Evolutionary conservation across 2,113 vertebrate species (phyloP).

Genomic region (Tenebrosternarchus preto): DNA sequence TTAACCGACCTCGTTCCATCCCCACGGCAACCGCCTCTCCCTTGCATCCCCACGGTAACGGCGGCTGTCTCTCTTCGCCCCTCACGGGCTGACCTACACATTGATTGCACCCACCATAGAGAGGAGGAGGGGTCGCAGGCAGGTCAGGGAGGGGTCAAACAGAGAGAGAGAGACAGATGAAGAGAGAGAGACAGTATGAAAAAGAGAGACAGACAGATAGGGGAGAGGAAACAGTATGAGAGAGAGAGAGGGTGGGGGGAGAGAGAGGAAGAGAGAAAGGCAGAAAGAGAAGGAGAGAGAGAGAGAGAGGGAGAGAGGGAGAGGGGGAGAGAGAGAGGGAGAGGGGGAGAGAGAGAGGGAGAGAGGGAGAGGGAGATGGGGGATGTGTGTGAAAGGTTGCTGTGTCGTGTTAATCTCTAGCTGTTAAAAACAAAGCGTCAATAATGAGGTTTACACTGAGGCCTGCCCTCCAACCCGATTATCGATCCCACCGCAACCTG

Average conservation of each 20-base stretch:
- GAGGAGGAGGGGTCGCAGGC: not conserved
- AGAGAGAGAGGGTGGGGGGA: not conserved
- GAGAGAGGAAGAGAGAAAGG: not conserved
- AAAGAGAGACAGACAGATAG: not conserved
- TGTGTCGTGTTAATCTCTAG: constrained; percentile 36
- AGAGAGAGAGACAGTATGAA: not conserved
- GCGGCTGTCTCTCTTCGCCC: constrained; percentile 1
- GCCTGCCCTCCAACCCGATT: constrained; percentile 35
- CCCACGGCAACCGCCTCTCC: constrained; percentile 25
- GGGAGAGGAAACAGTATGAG: not conserved
- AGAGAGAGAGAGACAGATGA: not conserved
- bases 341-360: not conserved
- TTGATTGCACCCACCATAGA: constrained; percentile 7
- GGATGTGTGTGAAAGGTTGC: not conserved
- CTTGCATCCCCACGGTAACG: constrained; percentile 4
- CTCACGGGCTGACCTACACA: not conserved
- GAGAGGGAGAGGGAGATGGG: not conserved
- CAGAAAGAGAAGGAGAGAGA: not conserved
- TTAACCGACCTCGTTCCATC: constrained; percentile 13
- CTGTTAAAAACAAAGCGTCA: constrained; percentile 46
- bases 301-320: too few relatives aligned
- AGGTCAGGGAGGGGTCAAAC: constrained; percentile 42
- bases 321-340: not conserved
- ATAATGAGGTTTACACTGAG: constrained; percentile 45
- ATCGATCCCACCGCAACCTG: constrained; percentile 25